Percentiles rank a stretch among this genome's conserved stretches.
These are phyloP conservation scores for Paraplagusia blochii DNA, from an alignment of 2,113 vertebrate species.

Conservation along the genomic window DNA sequence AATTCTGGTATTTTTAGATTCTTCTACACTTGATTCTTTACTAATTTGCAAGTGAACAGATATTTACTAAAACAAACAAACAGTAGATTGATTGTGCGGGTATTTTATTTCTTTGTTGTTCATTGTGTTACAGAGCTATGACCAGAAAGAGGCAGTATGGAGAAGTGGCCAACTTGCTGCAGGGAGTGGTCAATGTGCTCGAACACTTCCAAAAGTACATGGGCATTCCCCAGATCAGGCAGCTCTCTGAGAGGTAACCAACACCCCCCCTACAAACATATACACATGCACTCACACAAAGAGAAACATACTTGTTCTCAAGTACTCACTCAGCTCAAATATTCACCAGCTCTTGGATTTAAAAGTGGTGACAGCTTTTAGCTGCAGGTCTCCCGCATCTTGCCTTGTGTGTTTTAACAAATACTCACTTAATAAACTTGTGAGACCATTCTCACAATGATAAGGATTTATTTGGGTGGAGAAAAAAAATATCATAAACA, in stretches of 20 bases:
- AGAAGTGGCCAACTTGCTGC: slow-evolving; percentile 95
- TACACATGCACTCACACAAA: background rate
- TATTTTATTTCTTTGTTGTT: background rate
- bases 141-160: slow-evolving; percentile 95
- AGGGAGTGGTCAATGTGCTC: slow-evolving; percentile 95
- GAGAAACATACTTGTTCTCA: background rate
- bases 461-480: background rate
- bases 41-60: too few species aligned
- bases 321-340: slow-evolving; percentile 13
- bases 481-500: background rate
- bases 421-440: slow-evolving; percentile 19
- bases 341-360: slow-evolving; percentile 16
- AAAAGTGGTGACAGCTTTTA: slow-evolving; percentile 35
- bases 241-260: slow-evolving; percentile 92
- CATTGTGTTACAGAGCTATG: slow-evolving; percentile 83
- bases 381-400: slow-evolving; percentile 34
- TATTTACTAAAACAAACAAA: too few species aligned
- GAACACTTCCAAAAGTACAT: slow-evolving; percentile 99
- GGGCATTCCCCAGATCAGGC: slow-evolving; percentile 96
- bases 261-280: background rate
- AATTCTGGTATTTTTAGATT: too few species aligned
- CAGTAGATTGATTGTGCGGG: too few species aligned
- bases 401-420: slow-evolving; percentile 69
- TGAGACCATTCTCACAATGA: slow-evolving; percentile 6
- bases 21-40: too few species aligned